phyloP scores from a whole-genome alignment of 2,797 vertebrate species.

The Eulemur mongoz region DNA sequence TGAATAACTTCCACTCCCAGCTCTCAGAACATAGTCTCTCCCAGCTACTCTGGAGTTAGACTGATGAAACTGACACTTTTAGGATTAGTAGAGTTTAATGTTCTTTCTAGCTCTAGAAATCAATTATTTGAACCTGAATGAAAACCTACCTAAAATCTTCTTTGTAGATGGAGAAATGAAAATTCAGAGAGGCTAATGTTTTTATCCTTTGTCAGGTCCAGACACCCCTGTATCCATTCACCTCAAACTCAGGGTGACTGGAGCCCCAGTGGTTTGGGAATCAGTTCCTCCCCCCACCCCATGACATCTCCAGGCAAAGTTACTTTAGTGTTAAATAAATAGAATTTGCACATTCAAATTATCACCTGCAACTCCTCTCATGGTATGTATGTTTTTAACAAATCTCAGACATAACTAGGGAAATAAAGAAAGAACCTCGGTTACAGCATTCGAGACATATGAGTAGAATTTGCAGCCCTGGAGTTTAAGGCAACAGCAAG shows the following conservation, averaged over 20 bases:
- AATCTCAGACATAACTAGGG: neutral
- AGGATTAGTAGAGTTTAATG: neutral
- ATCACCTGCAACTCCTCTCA: neutral
- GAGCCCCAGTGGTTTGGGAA: constrained; percentile 30
- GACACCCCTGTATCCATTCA: neutral
- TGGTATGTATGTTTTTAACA: constrained; percentile 17
- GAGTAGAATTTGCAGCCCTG: neutral
- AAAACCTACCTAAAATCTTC: neutral
- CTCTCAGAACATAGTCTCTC: neutral
- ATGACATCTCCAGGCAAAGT: constrained; percentile 54
- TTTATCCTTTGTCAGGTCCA: neutral
- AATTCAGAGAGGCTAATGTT: neutral
- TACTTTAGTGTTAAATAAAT: constrained; percentile 50
- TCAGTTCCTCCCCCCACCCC: constrained; percentile 1
- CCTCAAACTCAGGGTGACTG: neutral
- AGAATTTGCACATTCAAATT: constrained; percentile 56
- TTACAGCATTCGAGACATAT: neutral
- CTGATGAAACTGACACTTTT: neutral
- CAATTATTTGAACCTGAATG: neutral
- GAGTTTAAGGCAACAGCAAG: neutral
- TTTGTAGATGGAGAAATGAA: neutral
- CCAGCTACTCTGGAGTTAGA: neutral
- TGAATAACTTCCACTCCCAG: neutral
- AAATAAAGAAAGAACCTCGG: constrained; percentile 1
- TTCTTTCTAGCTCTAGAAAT: neutral